phyloP scores from a whole-genome alignment of 2,888 invertebrate genomes.

The Sesia apiformis region DNA sequence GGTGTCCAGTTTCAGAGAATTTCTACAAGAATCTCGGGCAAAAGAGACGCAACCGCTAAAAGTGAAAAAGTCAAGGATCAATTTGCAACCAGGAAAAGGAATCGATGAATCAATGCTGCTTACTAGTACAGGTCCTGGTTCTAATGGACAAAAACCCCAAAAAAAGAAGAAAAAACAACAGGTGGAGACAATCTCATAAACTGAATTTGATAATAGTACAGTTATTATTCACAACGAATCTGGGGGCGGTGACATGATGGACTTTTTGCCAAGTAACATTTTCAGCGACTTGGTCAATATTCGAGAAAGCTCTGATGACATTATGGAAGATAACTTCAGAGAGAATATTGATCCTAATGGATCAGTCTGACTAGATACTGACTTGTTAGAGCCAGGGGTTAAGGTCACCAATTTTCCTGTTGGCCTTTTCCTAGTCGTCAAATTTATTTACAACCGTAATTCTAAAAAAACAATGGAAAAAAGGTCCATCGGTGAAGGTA shows the following conservation, averaged over 20 bases:
- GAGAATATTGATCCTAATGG: too few species aligned
- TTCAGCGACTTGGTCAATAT: not conserved
- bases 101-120: slow-evolving; percentile 3
- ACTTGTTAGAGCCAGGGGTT: too few species aligned
- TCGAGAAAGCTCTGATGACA: too few species aligned
- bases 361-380: not conserved
- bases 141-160: not conserved
- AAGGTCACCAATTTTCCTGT: too few species aligned
- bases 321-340: too few species aligned
- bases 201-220: slow-evolving; percentile 2
- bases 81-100: slow-evolving; percentile 1
- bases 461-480: not conserved
- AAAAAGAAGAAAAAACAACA: slow-evolving; percentile 1
- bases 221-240: slow-evolving; percentile 3
- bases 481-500: too few species aligned
- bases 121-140: not conserved
- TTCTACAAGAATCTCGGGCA: slow-evolving; percentile 3
- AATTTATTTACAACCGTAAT: not conserved
- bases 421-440: too few species aligned
- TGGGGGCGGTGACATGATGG: too few species aligned
- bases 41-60: slow-evolving; percentile 3
- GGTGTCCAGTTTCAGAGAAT: slow-evolving; percentile 1
- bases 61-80: slow-evolving; percentile 2
- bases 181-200: not conserved
- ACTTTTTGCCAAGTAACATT: slow-evolving; percentile 3